Percentiles rank a stretch among this genome's conserved stretches.
Conservation (phyloP, 2,888 invertebrate genomes). For the Eugnorisma glareosa region DNA sequence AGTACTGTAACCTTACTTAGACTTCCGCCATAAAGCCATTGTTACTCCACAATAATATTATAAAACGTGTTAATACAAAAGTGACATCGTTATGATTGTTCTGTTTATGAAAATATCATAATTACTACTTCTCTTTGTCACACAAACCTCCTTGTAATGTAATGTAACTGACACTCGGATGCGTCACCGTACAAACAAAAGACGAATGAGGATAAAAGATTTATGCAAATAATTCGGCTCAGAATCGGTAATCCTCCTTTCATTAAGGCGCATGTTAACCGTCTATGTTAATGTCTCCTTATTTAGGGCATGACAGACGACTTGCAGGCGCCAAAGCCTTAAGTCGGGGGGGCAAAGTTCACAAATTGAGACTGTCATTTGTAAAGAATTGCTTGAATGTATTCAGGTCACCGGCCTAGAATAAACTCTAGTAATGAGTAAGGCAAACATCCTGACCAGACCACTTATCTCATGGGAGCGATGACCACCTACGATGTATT, state of each 20-base stretch:
- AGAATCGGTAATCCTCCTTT: slow-evolving; percentile 44
- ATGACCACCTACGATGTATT: slow-evolving; percentile 53
- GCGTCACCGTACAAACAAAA: slow-evolving; percentile 56
- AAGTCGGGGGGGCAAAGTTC: slow-evolving; percentile 43
- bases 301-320: slow-evolving; percentile 54
- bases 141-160: slow-evolving; percentile 54
- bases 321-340: slow-evolving; percentile 41
- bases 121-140: slow-evolving; percentile 61
- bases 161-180: slow-evolving; percentile 54
- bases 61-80: slow-evolving; percentile 56
- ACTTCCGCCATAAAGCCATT: slow-evolving; percentile 56
- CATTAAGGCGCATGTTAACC: slow-evolving; percentile 47
- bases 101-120: slow-evolving; percentile 62
- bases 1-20: slow-evolving; percentile 33
- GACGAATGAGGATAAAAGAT: slow-evolving; percentile 45
- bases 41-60: slow-evolving; percentile 45
- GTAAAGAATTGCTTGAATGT: slow-evolving; percentile 43
- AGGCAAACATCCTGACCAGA: slow-evolving; percentile 53
- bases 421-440: slow-evolving; percentile 53
- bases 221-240: slow-evolving; percentile 52
- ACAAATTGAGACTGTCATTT: slow-evolving; percentile 45
- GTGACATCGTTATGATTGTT: slow-evolving; percentile 49
- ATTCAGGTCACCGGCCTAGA: slow-evolving; percentile 51
- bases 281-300: slow-evolving; percentile 41
- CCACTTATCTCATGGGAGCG: slow-evolving; percentile 48